phyloP scores from a whole-genome alignment of 2,797 vertebrate species.

The Thripadectes ignobilis region DNA sequence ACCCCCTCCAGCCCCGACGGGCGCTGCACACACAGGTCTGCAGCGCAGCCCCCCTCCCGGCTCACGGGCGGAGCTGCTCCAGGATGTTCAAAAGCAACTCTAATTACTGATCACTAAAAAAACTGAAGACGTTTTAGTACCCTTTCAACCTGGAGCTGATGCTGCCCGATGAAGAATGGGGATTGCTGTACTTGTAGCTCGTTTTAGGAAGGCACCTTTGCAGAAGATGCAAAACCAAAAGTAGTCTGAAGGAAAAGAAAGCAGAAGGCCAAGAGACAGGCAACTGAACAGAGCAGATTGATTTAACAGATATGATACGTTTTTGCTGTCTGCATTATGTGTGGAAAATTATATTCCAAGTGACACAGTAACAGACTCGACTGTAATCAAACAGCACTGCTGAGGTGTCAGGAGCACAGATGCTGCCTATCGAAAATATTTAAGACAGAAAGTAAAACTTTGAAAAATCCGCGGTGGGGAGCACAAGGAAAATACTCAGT shows the following conservation, averaged over 20 bases:
- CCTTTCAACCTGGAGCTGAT: slow-evolving; percentile 13
- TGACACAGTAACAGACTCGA: background rate
- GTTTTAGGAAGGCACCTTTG: background rate
- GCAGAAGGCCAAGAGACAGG: slow-evolving; percentile 25
- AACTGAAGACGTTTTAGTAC: background rate
- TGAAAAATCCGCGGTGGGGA: background rate
- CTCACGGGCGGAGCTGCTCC: background rate
- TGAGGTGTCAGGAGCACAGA: slow-evolving; percentile 35
- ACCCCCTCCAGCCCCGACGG: background rate
- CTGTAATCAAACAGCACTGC: slow-evolving; percentile 37
- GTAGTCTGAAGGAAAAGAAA: background rate
- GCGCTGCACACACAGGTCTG: background rate
- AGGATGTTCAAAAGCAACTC: background rate
- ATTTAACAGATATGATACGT: background rate
- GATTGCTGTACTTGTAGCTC: slow-evolving; percentile 13
- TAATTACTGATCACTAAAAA: background rate
- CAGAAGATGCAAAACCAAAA: slow-evolving; percentile 3
- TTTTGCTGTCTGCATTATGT: slow-evolving; percentile 15
- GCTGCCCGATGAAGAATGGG: background rate
- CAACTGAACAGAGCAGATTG: slow-evolving; percentile 44
- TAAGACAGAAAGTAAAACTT: slow-evolving; percentile 57
- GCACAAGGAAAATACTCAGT: rapidly evolving
- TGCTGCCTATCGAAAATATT: slow-evolving; percentile 36
- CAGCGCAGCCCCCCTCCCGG: background rate
- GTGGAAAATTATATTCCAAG: slow-evolving; percentile 24